phyloP scores from a whole-genome alignment of 2,888 invertebrate genomes.

The Creontiades dilutus region DNA sequence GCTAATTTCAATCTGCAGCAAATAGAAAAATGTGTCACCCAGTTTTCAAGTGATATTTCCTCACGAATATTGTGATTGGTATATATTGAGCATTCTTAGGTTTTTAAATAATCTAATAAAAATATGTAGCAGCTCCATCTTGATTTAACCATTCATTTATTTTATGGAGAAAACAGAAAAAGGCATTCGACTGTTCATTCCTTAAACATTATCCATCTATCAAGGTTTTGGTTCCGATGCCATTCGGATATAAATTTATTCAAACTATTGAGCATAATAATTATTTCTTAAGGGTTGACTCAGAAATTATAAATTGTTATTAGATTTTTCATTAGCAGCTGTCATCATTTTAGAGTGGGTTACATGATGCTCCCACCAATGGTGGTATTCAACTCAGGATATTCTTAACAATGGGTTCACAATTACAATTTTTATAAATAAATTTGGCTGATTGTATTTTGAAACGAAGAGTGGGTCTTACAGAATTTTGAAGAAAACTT shows the following conservation, averaged over 20 bases:
- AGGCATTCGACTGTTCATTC: conserved; percentile 4
- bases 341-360: background rate
- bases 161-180: background rate
- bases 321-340: background rate
- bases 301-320: conserved; percentile 25
- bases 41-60: conserved; percentile 47
- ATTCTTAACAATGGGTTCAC: no score
- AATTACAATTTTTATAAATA: no score
- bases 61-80: conserved; percentile 41
- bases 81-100: conserved; percentile 58
- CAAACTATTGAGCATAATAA: conserved; percentile 52
- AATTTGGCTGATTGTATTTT: no score
- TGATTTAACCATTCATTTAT: conserved; percentile 12
- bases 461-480: no score
- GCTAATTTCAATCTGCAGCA: conserved; percentile 32
- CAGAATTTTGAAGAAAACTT: no score
- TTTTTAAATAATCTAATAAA: conserved; percentile 49
- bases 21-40: conserved; percentile 36
- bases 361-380: background rate
- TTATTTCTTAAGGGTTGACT: conserved; percentile 30
- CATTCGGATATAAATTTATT: conserved; percentile 29
- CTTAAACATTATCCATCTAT: conserved; percentile 1
- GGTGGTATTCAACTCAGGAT: no score
- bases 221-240: conserved; percentile 1
- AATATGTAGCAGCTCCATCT: conserved; percentile 24